phyloP scores from a whole-genome alignment of 2,888 invertebrate genomes.

The Mythimna impura region DNA sequence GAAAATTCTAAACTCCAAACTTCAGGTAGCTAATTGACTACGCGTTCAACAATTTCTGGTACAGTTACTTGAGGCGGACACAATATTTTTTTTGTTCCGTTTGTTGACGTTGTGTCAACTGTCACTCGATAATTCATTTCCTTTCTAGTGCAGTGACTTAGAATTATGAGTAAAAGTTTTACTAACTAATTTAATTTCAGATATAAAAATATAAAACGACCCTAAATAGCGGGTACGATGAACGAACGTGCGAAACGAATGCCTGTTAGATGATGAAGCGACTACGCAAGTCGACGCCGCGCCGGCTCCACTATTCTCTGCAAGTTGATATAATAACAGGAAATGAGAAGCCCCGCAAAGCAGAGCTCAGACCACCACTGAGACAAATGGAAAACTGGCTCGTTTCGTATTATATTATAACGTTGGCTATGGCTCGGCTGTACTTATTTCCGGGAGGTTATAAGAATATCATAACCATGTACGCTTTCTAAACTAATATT shows the following conservation, averaged over 20 bases:
- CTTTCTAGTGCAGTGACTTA: too few species aligned
- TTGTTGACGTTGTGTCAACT: too few species aligned
- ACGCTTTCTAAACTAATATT: not conserved
- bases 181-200: not conserved
- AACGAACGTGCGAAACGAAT: constrained; percentile 6
- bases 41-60: too few species aligned
- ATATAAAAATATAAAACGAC: not conserved
- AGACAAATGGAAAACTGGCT: constrained; percentile 11
- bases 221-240: not conserved
- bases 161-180: not conserved
- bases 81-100: too few species aligned
- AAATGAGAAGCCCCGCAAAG: constrained; percentile 41
- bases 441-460: not conserved
- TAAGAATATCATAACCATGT: not conserved
- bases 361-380: constrained; percentile 11
- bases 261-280: constrained; percentile 3
- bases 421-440: not conserved
- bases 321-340: constrained; percentile 31
- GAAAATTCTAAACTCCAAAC: too few species aligned
- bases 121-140: too few species aligned
- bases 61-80: too few species aligned
- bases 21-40: too few species aligned
- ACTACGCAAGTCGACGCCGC: constrained; percentile 5
- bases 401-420: constrained; percentile 6
- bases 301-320: constrained; percentile 1